These are phyloP conservation scores for Solenopsis invicta DNA, from an alignment of 1,140 invertebrate species.

Conservation along the genomic window DNA sequence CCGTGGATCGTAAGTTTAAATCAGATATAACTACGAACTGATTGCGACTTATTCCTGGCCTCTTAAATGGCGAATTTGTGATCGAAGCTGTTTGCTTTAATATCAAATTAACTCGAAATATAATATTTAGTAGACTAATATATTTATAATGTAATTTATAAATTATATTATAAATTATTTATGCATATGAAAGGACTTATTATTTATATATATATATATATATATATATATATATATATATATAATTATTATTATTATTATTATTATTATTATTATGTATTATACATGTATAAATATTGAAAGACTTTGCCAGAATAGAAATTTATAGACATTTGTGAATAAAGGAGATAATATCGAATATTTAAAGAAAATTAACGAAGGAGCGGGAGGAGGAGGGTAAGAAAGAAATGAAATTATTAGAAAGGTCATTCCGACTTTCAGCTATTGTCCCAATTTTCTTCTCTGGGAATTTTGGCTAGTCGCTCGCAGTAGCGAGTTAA, in stretches of 20 bases:
- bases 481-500: conserved; percentile 27
- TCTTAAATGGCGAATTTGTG: background rate
- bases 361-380: conserved; percentile 8
- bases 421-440: background rate
- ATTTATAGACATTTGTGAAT: background rate
- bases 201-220: background rate
- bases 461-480: conserved; percentile 1
- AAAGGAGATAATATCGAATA: too few species aligned
- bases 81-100: background rate
- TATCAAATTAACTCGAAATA: conserved; percentile 7
- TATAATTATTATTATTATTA: too few species aligned
- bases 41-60: conserved; percentile 34
- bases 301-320: background rate
- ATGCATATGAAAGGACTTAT: background rate
- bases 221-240: too few species aligned
- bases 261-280: too few species aligned
- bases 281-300: background rate
- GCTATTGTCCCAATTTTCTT: background rate
- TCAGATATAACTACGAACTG: conserved; percentile 28
- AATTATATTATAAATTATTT: background rate
- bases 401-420: conserved; percentile 29
- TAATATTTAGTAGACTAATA: background rate
- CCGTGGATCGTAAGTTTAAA: conserved; percentile 37
- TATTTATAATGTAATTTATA: too few species aligned
- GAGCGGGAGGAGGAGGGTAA: too few species aligned